Base-by-base conservation (phyloP, 2,888 invertebrate genomes). In the Trichogramma evanescens region DNA sequence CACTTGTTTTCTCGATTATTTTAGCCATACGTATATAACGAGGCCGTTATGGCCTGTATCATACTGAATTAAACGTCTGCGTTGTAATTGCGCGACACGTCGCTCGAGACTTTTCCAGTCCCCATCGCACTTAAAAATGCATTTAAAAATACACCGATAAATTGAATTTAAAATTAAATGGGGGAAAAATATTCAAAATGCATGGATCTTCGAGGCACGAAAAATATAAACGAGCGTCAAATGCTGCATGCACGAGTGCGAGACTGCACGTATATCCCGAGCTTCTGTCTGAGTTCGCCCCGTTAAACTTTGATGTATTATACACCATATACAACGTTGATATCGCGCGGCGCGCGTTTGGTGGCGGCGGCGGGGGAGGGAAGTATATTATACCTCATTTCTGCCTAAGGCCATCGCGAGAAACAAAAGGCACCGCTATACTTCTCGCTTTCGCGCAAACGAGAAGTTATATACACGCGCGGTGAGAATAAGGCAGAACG, bases 261-360 rank as follows among this genome's bases (percentile, higher is more conserved):
- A 26, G 26, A 26, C 26, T 26, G 26, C 26, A 26, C 2, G 26
- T 26, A 26, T 26, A 26, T 26, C 0, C 26, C 3, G 26, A 26
- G 26, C 26, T 26, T 26, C 26, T 26, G 26, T 26, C 26, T 26
- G 26, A 26, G 41, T 57, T 50, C 59, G 59, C 42, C 63, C 69
- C 68, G 68, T 26, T 69, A 71, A 72, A 73, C 66, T 70, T 71
- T 70, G 71, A 71, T 71, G 69, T 68, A 70, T 65, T 66, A 58
- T 7, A 7, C 10, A 65, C 66, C 65, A 54, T 59, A 64, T 52
- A 45, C 60, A 9, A 9, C 52, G 57, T 57, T 60, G 57, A 63
- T 46, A 45, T 46, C 49, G 48, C 40, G 39, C 9, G 49, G 56
- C 40, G 46, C 43, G 57, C 54, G 41, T 41, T 50, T 50, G 41